phyloP scores from a whole-genome alignment of 2,113 vertebrate genomes.

The Mus spicilegus region DNA sequence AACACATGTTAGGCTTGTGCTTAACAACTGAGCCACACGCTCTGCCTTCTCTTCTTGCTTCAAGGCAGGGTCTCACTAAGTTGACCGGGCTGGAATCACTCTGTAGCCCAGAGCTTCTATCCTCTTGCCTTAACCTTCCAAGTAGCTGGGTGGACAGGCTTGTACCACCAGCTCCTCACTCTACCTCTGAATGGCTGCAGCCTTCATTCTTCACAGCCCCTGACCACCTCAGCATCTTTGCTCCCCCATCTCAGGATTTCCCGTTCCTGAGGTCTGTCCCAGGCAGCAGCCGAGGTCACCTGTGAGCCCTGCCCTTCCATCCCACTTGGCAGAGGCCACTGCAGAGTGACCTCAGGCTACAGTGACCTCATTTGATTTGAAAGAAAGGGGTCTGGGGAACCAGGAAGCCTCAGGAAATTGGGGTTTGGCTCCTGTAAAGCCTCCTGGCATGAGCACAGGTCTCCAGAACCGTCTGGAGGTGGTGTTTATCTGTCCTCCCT shows the following conservation, averaged over 20 bases:
- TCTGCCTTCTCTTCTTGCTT: not conserved
- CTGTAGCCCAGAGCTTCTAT: not conserved
- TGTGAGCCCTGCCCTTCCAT: not conserved
- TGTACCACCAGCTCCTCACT: not conserved
- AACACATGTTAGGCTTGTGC: not conserved
- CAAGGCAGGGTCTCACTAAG: not conserved
- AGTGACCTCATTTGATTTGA: not conserved
- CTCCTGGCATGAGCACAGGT: not conserved
- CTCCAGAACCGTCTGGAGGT: not conserved
- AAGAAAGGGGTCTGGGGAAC: not conserved
- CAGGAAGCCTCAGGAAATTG: accelerated
- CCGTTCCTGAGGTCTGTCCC: not conserved
- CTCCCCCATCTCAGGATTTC: not conserved
- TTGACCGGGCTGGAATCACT: not conserved
- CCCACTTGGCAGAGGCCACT: not conserved
- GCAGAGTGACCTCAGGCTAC: not conserved
- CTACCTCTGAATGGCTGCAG: accelerated
- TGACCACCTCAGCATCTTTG: not conserved
- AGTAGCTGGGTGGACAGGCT: not conserved
- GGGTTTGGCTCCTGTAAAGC: too few relatives aligned
- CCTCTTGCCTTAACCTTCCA: not conserved
- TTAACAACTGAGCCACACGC: not conserved
- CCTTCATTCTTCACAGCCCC: not conserved
- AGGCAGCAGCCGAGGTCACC: too few relatives aligned
- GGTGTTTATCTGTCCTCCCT: not conserved